phyloP scores from a whole-genome alignment of 2,113 vertebrate genomes.

The Daboia siamensis region DNA sequence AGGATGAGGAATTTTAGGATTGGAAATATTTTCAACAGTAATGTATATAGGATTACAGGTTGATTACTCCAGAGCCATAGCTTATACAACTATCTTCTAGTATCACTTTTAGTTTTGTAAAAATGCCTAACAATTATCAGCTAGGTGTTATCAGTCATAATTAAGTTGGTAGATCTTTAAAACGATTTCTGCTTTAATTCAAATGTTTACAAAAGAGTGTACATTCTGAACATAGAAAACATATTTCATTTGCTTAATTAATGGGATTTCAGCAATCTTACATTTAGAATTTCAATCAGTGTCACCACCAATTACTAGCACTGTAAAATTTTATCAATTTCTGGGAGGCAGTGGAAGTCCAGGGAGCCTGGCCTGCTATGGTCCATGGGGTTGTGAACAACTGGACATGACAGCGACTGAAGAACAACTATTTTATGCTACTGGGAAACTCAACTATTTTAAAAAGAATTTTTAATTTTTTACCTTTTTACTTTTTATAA shows the following conservation, averaged over 20 bases:
- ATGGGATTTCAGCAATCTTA: background rate
- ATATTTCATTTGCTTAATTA: background rate
- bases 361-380: background rate
- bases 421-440: background rate
- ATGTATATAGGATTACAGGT: background rate
- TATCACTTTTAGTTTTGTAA: background rate
- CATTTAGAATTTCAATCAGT: background rate
- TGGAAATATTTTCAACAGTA: background rate
- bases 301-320: background rate
- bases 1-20: accelerated
- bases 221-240: background rate
- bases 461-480: background rate
- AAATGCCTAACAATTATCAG: background rate
- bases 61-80: accelerated
- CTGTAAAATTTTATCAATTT: background rate
- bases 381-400: background rate
- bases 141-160: background rate
- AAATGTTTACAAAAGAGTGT: background rate
- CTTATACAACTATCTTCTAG: background rate
- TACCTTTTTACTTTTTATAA: background rate
- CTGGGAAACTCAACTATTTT: background rate
- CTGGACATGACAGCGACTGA: background rate
- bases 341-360: no score
- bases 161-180: background rate
- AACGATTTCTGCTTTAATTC: background rate